These are phyloP conservation scores for Pongo abelii DNA, from an alignment of 2,113 vertebrate species.

Conservation along the genomic window DNA sequence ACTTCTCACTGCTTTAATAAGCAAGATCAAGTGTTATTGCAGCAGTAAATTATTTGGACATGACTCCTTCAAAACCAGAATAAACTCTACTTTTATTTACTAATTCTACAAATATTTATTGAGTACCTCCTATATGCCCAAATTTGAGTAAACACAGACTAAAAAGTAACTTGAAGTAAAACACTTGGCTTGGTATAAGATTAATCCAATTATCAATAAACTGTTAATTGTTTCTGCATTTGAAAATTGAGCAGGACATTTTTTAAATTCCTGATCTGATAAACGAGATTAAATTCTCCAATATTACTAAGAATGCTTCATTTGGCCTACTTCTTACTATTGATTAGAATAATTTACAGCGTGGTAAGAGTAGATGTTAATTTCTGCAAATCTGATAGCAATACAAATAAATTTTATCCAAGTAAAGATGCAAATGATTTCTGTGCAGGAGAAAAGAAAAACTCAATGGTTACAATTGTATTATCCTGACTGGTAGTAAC, in stretches of 20 bases:
- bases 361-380: background rate
- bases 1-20: background rate
- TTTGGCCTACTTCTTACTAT: background rate
- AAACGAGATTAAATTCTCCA: background rate
- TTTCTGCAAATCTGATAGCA: background rate
- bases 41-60: background rate
- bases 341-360: background rate
- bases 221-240: background rate
- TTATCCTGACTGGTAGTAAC: background rate
- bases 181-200: background rate
- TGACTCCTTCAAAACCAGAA: background rate
- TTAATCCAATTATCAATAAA: background rate
- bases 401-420: background rate
- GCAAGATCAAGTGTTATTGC: background rate
- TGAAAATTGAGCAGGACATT: background rate
- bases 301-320: background rate
- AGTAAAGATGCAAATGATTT: background rate
- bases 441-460: background rate
- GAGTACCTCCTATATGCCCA: too few species aligned
- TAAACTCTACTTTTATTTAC: background rate
- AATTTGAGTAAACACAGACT: slow-evolving; percentile 21
- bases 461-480: background rate
- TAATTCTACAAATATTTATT: slow-evolving; percentile 2
- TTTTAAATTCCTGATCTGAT: background rate
- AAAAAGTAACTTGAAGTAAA: slow-evolving; percentile 8